A percentile compares a stretch with the other conserved stretches of the same genome.
These are phyloP conservation scores for Apistogramma diplotaenia DNA, from an alignment of 2,113 vertebrate species.

Conservation along the genomic window DNA sequence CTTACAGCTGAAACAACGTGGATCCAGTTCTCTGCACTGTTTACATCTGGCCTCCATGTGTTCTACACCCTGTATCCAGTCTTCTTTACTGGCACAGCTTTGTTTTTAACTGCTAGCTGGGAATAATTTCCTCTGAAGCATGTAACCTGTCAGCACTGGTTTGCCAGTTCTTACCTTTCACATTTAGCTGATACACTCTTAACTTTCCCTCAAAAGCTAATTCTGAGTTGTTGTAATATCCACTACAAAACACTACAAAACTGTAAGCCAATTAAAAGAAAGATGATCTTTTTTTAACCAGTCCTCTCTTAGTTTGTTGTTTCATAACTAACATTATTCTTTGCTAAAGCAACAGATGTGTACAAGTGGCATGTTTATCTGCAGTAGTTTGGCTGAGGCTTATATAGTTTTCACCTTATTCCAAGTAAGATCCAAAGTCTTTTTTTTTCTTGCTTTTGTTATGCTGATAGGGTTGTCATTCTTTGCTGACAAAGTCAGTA, in stretches of 20 bases:
- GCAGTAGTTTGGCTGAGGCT: background rate
- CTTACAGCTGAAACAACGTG: background rate
- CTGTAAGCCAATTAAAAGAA: background rate
- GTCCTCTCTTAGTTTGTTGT: background rate
- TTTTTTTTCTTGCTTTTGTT: background rate
- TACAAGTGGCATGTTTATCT: background rate
- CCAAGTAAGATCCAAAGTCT: background rate
- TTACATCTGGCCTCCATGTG: slow-evolving; percentile 23
- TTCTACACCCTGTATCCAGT: background rate
- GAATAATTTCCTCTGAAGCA: slow-evolving; percentile 18
- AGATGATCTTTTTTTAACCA: background rate
- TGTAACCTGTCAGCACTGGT: background rate
- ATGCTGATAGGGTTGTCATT: background rate
- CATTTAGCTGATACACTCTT: background rate
- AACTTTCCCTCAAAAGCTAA: background rate
- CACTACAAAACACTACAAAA: background rate
- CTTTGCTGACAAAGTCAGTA: background rate
- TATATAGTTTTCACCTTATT: background rate
- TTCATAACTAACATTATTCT: background rate
- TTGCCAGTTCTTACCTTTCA: background rate
- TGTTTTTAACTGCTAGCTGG: background rate
- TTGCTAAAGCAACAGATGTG: slow-evolving; percentile 19
- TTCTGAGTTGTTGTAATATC: background rate
- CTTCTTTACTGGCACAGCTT: background rate
- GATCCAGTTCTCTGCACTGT: background rate